Evolutionary conservation across 2,113 vertebrate genomes (phyloP), one percentile per base, ranked within the genome.

Genomic region (Hippopotamus amphibius): DNA sequence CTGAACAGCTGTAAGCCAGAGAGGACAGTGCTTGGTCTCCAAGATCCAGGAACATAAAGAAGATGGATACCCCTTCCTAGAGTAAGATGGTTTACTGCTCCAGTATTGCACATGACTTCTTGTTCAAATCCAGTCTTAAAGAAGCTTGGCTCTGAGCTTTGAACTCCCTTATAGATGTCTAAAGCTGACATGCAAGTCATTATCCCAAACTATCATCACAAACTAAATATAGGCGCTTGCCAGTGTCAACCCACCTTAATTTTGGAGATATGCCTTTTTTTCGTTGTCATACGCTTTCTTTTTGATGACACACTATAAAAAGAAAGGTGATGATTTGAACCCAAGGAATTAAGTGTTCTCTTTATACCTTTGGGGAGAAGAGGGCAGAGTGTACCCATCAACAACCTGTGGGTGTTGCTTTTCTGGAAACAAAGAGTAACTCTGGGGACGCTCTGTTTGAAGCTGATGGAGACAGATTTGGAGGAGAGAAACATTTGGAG

Each of bases 401-500:
- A 33, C 19, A 71, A 12, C 6, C 71, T 4, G 0, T 46, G 12
- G 30, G 11, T 13, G 7, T 7, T 26, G 50, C 7, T 37, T 69
- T 3, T 71, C 7, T 74, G 57, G 24, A 66, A 96, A 28, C 55
- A 6, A 17, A 83, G 30, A 57, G 33, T 82, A 24, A 12, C 55
- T 65, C 2, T 13, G 41, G 46, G 8, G 59, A 16, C 14, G 30
- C 30, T 46, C 41, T 8, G 6, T 61, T 50, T 90, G 80, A 59
- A 93, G 37, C 55, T 10, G 57, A 93, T 30, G 21, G 50, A 85
- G 63, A 14, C 63, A 37, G 22, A 92, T 94, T 97, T 11, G 55
- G 68, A 57, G 72, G 80, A 85, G 88, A 68, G 53, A 50, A 43
- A 33, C 74, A 76, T 92, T 87, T 97, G 88, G 82, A 97, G 43